Evolutionary conservation across 2,888 invertebrate species (phyloP).

Genomic region (Acronicta psi): DNA sequence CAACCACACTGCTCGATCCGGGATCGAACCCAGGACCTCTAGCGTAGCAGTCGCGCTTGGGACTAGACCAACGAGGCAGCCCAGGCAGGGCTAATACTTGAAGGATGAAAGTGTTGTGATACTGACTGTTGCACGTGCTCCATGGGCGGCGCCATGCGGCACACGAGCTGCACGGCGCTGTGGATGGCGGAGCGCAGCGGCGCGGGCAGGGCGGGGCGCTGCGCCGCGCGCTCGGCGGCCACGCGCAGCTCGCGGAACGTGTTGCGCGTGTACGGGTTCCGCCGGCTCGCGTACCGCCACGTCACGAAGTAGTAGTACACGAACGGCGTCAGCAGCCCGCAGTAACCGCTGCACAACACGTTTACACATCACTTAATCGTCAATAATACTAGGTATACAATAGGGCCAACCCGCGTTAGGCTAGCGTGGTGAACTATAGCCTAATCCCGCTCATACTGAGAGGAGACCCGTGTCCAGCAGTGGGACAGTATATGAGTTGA

Average conservation of each 20-base stretch:
- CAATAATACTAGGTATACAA: no score
- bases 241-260: constrained; percentile 96
- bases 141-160: constrained; percentile 93
- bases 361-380: no score
- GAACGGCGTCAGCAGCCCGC: constrained; percentile 97
- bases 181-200: constrained; percentile 89
- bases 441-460: no score
- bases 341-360: constrained; percentile 93
- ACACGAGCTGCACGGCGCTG: constrained; percentile 91
- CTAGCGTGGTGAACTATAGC: no score
- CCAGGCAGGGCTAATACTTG: no score
- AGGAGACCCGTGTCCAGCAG: no score
- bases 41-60: no score
- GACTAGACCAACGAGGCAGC: no score
- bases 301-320: constrained; percentile 99
- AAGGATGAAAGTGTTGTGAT: not conserved
- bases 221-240: constrained; percentile 91
- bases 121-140: constrained; percentile 66
- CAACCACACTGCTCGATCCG: no score
- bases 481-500: no score
- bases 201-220: constrained; percentile 91
- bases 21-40: no score
- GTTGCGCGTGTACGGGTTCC: constrained; percentile 98
- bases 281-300: constrained; percentile 96
- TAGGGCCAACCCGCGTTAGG: no score